These are phyloP conservation scores for Mastigias papua DNA, from an alignment of 30 jellyfish, hydroid and myxozoan genomes.

Conservation along the genomic window DNA sequence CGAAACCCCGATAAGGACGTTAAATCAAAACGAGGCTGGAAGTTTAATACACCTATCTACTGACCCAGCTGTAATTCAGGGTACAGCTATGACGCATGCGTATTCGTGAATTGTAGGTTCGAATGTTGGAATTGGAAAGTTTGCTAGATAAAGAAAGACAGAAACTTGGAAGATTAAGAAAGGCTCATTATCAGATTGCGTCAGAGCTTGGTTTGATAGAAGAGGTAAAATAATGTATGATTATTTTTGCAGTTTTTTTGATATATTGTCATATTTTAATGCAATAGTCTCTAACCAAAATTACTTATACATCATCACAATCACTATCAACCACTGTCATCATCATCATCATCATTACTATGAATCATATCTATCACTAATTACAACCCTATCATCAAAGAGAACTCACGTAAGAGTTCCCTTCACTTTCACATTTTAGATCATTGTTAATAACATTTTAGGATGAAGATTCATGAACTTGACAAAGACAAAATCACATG, in stretches of 20 bases:
- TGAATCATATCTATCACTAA: too few relatives aligned
- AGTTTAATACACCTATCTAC: not conserved
- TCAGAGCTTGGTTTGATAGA: slow-evolving; percentile 94
- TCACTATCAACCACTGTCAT: not conserved
- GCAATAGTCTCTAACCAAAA: too few relatives aligned
- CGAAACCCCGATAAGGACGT: slow-evolving; percentile 92
- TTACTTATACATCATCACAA: not conserved
- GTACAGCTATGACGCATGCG: slow-evolving; percentile 51
- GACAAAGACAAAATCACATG: not conserved
- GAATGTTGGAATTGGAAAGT: slow-evolving; percentile 94
- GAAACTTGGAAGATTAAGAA: slow-evolving; percentile 90
- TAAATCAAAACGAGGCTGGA: not conserved
- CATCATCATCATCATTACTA: not conserved
- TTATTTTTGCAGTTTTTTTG: too few relatives aligned
- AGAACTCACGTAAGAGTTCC: too few relatives aligned
- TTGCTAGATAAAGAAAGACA: slow-evolving; percentile 90
- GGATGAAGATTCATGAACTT: not conserved
- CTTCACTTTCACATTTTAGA: not conserved
- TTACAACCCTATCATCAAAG: too few relatives aligned
- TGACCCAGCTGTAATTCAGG: slow-evolving; percentile 19
- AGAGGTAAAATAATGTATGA: slow-evolving; percentile 57
- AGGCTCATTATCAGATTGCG: slow-evolving; percentile 96
- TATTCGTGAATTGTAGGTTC: slow-evolving; percentile 64
- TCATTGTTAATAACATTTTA: too few relatives aligned
- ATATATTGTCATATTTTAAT: too few relatives aligned